These are phyloP conservation scores for Indicator maculatus DNA, from an alignment of 2,113 vertebrate genomes.

Conservation along the genomic window DNA sequence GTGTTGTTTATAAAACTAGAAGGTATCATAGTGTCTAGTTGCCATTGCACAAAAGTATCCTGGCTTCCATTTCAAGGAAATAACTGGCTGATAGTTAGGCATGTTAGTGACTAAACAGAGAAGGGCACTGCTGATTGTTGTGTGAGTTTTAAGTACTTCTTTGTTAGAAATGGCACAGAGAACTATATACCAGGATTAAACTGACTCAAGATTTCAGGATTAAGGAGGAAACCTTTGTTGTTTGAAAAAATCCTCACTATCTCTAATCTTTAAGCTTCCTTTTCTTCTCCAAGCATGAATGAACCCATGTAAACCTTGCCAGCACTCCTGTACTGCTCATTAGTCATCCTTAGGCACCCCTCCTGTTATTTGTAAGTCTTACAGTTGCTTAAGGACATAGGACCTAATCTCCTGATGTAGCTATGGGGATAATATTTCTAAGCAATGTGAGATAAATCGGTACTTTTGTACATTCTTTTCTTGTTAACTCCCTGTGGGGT, in stretches of 20 bases:
- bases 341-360: background rate
- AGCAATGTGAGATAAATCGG: background rate
- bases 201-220: background rate
- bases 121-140: background rate
- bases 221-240: background rate
- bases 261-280: background rate
- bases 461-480: rapidly evolving
- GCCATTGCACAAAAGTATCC: background rate
- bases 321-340: background rate
- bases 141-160: background rate
- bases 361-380: background rate
- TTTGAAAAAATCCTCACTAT: background rate
- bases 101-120: background rate
- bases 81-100: background rate
- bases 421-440: background rate
- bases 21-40: background rate
- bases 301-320: background rate
- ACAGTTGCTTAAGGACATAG: background rate
- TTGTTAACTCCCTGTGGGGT: background rate
- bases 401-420: background rate
- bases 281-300: background rate
- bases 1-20: background rate
- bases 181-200: background rate
- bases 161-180: background rate
- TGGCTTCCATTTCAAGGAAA: background rate